These are phyloP conservation scores for Notocelia uddmanniana DNA, from an alignment of 2,888 invertebrate genomes.

Conservation along the genomic window DNA sequence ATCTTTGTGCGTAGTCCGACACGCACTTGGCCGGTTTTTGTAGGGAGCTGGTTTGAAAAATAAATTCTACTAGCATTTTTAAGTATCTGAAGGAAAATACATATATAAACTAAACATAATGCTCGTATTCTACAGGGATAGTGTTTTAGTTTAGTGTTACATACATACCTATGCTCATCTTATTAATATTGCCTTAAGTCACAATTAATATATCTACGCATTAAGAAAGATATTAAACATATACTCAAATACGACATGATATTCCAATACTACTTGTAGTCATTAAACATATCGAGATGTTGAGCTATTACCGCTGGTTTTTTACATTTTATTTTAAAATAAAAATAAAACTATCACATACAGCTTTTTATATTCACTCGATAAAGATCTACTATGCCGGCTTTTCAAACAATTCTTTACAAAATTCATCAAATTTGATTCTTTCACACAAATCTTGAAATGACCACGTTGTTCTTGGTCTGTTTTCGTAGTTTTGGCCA, in stretches of 20 bases:
- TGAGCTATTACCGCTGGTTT: constrained; percentile 29
- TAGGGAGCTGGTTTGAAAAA: too few species aligned
- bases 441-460: constrained; percentile 77
- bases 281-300: constrained; percentile 17
- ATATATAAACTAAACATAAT: neutral
- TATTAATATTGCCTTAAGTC: neutral
- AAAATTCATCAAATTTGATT: constrained; percentile 78
- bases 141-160: too few species aligned
- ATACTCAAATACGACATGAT: neutral
- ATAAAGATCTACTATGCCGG: constrained; percentile 34
- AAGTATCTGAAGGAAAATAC: too few species aligned
- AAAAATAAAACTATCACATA: constrained; percentile 47
- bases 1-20: too few species aligned
- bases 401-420: constrained; percentile 71
- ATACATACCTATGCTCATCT: too few species aligned
- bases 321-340: constrained; percentile 50
- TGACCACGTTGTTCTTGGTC: constrained; percentile 67
- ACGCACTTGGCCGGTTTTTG: too few species aligned
- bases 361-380: constrained; percentile 12
- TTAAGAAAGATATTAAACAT: neutral
- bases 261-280: constrained; percentile 2
- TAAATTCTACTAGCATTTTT: too few species aligned
- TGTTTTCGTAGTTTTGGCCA: constrained; percentile 47
- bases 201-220: neutral
- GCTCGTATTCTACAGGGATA: too few species aligned